Evolutionary conservation across 2,888 invertebrate genomes (phyloP).

Genomic region (Andrena minutula): DNA sequence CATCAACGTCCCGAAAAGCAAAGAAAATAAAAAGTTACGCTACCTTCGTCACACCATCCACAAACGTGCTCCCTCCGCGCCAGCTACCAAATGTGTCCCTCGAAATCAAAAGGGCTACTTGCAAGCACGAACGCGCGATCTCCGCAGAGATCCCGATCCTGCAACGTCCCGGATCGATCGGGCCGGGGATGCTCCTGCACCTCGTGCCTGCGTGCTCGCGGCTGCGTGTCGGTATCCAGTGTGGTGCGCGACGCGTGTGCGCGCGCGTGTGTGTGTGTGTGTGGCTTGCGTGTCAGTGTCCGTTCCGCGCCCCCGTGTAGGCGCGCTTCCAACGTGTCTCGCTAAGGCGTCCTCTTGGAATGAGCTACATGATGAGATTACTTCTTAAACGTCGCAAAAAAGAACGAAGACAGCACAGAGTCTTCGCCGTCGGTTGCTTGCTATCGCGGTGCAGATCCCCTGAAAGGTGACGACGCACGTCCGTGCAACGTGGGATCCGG

Average conservation of each 20-base stretch:
- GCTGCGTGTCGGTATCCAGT: neutral
- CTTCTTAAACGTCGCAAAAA: constrained; percentile 58
- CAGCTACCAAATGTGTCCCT: neutral
- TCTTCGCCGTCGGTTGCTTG: constrained; percentile 63
- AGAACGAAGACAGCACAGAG: constrained; percentile 52
- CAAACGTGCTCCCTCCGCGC: too few species aligned
- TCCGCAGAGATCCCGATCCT: constrained; percentile 11
- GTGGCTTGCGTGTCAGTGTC: constrained; percentile 42
- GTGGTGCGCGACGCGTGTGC: neutral
- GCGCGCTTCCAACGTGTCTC: constrained; percentile 65
- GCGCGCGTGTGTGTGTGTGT: neutral
- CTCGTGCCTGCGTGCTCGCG: constrained; percentile 27
- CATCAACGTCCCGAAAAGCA: too few species aligned
- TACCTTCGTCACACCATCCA: too few species aligned
- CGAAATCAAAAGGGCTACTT: neutral
- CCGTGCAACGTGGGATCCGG: constrained; percentile 28
- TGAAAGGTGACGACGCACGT: constrained; percentile 59
- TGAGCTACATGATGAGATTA: constrained; percentile 63
- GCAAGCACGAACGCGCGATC: neutral
- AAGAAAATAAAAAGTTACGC: too few species aligned
- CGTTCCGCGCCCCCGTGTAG: constrained; percentile 35
- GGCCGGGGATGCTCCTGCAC: constrained; percentile 31
- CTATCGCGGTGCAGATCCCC: constrained; percentile 62
- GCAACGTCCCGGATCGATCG: constrained; percentile 13
- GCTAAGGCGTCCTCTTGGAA: constrained; percentile 77